Percentiles rank a stretch among this genome's conserved stretches.
Conservation (phyloP, 92 coral and sea anemone genomes). For the Micromussa lordhowensis region DNA sequence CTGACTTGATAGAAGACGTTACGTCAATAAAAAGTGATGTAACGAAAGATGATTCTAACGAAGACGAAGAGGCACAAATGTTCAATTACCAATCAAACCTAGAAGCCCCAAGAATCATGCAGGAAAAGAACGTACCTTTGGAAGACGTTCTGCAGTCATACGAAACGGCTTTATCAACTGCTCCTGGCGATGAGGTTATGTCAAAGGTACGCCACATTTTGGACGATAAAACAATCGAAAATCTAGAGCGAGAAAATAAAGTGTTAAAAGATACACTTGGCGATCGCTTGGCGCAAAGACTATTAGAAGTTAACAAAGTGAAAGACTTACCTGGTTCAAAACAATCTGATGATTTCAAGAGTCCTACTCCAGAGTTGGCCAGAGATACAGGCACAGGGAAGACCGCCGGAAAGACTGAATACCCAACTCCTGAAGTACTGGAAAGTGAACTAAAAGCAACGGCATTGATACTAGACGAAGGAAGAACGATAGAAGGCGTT, state of each 20-base stretch:
- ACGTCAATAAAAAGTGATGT: not conserved
- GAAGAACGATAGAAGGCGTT: not conserved
- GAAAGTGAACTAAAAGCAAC: not conserved
- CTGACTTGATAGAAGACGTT: not conserved
- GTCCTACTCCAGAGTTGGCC: not conserved
- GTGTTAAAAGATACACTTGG: not conserved
- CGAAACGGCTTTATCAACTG: not conserved
- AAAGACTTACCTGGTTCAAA: not conserved
- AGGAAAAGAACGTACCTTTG: not conserved
- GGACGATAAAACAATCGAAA: not conserved
- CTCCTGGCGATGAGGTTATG: not conserved
- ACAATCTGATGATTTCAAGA: not conserved
- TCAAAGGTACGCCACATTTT: not conserved
- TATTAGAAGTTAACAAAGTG: not conserved
- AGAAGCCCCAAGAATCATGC: conserved; percentile 64
- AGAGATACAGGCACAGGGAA: not conserved
- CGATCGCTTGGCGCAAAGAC: not conserved
- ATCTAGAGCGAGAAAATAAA: not conserved
- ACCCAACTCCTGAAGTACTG: not conserved
- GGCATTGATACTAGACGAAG: not conserved
- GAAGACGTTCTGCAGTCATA: conserved; percentile 7
- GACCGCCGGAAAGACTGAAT: not conserved
- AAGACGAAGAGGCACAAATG: not conserved
- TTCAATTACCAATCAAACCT: not conserved
- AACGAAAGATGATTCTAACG: not conserved